Conservation (phyloP, 2,888 invertebrate genomes). For the Gandaritis pyraliata region DNA sequence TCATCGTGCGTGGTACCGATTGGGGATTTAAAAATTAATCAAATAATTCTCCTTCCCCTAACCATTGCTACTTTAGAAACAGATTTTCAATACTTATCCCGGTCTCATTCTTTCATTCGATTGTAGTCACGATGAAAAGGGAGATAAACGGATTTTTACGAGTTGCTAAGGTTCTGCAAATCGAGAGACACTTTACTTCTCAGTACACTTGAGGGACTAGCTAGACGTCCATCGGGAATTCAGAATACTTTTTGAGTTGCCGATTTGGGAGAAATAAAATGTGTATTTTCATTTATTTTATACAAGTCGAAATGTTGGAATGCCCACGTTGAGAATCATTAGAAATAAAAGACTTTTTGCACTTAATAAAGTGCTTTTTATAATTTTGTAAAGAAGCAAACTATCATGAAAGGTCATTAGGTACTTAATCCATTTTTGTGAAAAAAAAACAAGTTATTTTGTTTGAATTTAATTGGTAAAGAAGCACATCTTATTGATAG, state of each 20-base stretch:
- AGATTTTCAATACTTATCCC: slow-evolving; percentile 43
- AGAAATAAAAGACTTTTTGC: too few relatives aligned
- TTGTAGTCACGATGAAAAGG: slow-evolving; percentile 41
- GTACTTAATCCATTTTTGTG: too few relatives aligned
- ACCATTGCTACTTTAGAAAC: slow-evolving; percentile 34
- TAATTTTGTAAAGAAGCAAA: too few relatives aligned
- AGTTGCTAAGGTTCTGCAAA: slow-evolving; percentile 55
- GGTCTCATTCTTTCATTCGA: slow-evolving; percentile 47
- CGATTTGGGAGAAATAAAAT: slow-evolving; percentile 43
- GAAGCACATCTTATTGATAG: too few relatives aligned
- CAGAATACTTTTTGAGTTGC: slow-evolving; percentile 43
- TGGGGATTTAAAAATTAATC: slow-evolving; percentile 38
- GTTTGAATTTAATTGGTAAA: too few relatives aligned
- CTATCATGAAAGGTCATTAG: too few relatives aligned
- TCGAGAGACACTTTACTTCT: slow-evolving; percentile 64
- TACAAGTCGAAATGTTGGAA: too few relatives aligned
- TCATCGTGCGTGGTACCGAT: slow-evolving; percentile 15
- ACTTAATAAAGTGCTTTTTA: too few relatives aligned
- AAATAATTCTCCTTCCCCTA: slow-evolving; percentile 30
- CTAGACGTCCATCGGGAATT: slow-evolving; percentile 49
- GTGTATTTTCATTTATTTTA: slow-evolving; percentile 27
- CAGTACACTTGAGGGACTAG: slow-evolving; percentile 60
- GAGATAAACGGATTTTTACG: slow-evolving; percentile 58
- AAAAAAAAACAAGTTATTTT: too few relatives aligned
- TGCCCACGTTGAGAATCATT: too few relatives aligned